Base-by-base conservation (phyloP, 2,113 vertebrate species). In the Panurus biarmicus region DNA sequence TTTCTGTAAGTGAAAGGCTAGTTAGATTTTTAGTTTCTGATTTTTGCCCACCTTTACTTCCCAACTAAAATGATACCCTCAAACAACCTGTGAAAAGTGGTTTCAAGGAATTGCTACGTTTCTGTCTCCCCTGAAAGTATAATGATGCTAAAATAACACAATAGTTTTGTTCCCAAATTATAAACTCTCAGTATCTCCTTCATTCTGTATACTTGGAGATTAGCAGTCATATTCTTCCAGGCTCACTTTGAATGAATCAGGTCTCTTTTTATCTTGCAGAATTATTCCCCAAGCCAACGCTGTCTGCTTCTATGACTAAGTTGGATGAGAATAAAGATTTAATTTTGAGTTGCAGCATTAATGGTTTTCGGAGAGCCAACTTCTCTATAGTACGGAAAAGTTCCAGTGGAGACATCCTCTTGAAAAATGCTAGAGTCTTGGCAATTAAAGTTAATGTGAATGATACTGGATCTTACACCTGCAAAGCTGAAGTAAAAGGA, bases 401-500 rank as follows among this genome's bases (percentile, higher is more conserved):
- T 40, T 44, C 91, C 45, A 25, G 29, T 17, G 78, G 87, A 75
- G 79, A 89, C 13, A 29, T 44, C 70, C 26, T 36, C 23, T 4
- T 97, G 87, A 83, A 50, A 77, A 85, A 38, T 29, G 78, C 80
- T 40, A 56, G 31, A 42, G 57, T n/a, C 36, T 70, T 95, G 24
- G 21, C 5, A 23, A 73, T 61, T 13, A 85, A 29, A 69, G 94
- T 92, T 50, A 85, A 10, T 13, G 95, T 96, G 57, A 78, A 70
- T 40, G 87, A 97, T n/a, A 96, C 86, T 40, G 97, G 97, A 56
- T 47, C 29, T 40, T 97, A 97, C 25, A 45, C 47, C 35, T 97
- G 97, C 56, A 94, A 82, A 80, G 96, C 96, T 77, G 94, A 95
- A 84, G 88, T 96, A 19, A 96, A 93, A 85, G 89, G 95, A 95